A percentile compares a stretch with the other conserved stretches of the same genome.
phyloP scores from a whole-genome alignment of 1,140 invertebrate genomes.

The Adelges cooleyi region DNA sequence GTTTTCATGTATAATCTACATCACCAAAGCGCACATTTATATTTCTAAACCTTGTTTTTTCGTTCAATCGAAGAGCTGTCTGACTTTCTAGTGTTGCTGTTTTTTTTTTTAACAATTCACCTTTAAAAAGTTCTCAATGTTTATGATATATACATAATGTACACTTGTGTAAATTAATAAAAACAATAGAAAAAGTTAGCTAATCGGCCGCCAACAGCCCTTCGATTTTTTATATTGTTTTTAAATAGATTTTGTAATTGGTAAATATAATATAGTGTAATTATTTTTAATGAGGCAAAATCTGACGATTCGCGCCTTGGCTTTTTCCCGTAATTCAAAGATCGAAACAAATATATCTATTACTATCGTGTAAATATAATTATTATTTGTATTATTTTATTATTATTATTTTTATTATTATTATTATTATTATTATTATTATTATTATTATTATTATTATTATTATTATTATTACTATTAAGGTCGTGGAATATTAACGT shows the following conservation, averaged over 20 bases:
- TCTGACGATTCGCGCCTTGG: neutral
- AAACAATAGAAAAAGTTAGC: no score
- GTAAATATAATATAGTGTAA: neutral
- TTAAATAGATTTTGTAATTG: slow-evolving; percentile 17
- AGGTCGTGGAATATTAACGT: slow-evolving; percentile 26
- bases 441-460: slow-evolving; percentile 20
- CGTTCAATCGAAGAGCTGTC: slow-evolving; percentile 1
- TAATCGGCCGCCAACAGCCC: neutral
- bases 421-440: slow-evolving; percentile 14
- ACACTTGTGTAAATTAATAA: no score
- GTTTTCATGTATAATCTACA: slow-evolving; percentile 14
- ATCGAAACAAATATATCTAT: neutral
- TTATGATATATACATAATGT: no score
- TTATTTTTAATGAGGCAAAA: neutral
- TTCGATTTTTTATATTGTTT: slow-evolving; percentile 12
- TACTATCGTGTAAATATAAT: neutral
- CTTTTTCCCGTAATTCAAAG: neutral
- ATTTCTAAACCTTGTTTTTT: slow-evolving; percentile 2
- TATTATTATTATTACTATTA: slow-evolving; percentile 18
- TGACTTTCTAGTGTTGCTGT: neutral
- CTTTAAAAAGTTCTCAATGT: no score
- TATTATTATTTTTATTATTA: slow-evolving; percentile 18
- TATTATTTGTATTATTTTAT: slow-evolving; percentile 1
- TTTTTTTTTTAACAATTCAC: no score
- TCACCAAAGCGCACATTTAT: neutral